A percentile compares a stretch with the other conserved stretches of the same genome.
Evolutionary conservation across 2,113 vertebrate genomes (phyloP).

Genomic region (Cyprinus carpio): DNA sequence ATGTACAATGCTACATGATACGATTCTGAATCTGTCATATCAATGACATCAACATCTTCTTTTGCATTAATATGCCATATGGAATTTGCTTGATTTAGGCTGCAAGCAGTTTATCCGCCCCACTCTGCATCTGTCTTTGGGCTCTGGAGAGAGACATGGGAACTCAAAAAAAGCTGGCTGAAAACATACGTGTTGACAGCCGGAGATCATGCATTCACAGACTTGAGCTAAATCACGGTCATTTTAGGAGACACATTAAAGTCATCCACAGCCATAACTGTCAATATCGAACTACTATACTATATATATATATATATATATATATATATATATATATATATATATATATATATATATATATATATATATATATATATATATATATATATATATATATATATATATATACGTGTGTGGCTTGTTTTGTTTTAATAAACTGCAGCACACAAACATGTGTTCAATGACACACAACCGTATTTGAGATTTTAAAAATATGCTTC

Average conservation of each 20-base stretch:
- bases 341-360: neutral
- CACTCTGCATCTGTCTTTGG: constrained; percentile 25
- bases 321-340: neutral
- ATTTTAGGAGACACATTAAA: constrained; percentile 25
- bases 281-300: neutral
- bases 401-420: neutral
- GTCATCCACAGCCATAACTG: constrained; percentile 2
- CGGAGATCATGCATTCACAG: neutral
- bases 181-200: constrained; percentile 37
- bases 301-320: neutral
- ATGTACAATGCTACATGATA: constrained; percentile 1
- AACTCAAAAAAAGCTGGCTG: constrained; percentile 16
- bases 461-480: no score
- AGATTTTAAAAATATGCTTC: no score
- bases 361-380: neutral
- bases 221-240: constrained; percentile 19
- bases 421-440: neutral
- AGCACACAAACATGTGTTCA: neutral
- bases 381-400: neutral
- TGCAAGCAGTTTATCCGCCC: neutral
- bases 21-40: constrained; percentile 20
- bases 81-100: constrained; percentile 27
- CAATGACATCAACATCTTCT: constrained; percentile 21
- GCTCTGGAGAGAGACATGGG: constrained; percentile 34
- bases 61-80: constrained; percentile 32